Evolutionary conservation across 1,140 invertebrate species (phyloP).

Genomic region (Drosophila cardini): DNA sequence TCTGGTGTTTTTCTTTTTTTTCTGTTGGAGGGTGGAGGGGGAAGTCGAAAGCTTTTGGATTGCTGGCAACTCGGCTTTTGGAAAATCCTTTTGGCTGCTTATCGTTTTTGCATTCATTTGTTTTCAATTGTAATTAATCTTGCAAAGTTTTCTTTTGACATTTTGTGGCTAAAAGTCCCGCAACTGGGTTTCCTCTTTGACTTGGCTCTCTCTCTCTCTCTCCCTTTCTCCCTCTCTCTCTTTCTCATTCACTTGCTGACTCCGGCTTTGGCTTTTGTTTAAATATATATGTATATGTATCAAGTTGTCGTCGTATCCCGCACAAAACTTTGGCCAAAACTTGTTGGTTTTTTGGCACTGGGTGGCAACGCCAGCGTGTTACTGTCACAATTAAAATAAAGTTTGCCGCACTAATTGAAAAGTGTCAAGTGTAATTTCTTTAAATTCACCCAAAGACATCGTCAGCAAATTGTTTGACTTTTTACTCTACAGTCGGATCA

Average conservation of each 20-base stretch:
- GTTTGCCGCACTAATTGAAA: conserved; percentile 78
- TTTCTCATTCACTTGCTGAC: neutral
- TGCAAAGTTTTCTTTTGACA: conserved; percentile 80
- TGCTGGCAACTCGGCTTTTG: conserved; percentile 29
- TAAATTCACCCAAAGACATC: conserved; percentile 61
- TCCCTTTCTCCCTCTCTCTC: neutral
- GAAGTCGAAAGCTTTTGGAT: conserved; percentile 43
- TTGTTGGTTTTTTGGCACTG: conserved; percentile 43
- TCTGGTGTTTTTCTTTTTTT: conserved; percentile 2
- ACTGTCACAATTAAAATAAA: conserved; percentile 83
- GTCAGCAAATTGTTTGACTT: conserved; percentile 56
- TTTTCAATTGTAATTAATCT: conserved; percentile 84
- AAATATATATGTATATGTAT: conserved; percentile 12
- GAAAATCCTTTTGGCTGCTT: conserved; percentile 70
- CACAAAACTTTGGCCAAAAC: conserved; percentile 45
- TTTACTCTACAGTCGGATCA: conserved; percentile 38
- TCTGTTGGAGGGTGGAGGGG: neutral
- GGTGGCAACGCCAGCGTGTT: conserved; percentile 65
- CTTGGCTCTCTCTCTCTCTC: conserved; percentile 12
- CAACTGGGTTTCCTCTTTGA: conserved; percentile 39
- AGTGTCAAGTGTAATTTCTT: conserved; percentile 80
- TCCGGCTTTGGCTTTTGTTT: conserved; percentile 55
- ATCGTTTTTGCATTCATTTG: conserved; percentile 83
- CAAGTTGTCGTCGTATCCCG: conserved; percentile 49
- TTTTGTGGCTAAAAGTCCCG: conserved; percentile 66